Evolutionary conservation across 2,888 invertebrate species (phyloP).

Genomic region (Phalera bucephala): DNA sequence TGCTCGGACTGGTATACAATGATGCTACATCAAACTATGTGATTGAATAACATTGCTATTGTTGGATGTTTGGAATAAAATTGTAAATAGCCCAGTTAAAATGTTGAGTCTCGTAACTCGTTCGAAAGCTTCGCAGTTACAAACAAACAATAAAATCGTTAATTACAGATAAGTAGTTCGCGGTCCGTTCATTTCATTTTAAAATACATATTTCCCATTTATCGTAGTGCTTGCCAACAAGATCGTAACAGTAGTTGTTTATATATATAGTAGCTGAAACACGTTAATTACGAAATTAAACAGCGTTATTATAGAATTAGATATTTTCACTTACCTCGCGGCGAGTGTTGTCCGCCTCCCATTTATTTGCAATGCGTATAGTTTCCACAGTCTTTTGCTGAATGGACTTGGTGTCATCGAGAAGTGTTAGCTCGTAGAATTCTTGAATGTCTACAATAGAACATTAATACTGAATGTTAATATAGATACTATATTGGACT

Average conservation of each 20-base stretch:
- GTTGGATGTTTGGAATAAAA: conserved; percentile 15
- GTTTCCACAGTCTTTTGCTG: conserved; percentile 98
- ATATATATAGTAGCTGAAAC: conserved; percentile 2
- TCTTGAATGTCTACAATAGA: conserved; percentile 94
- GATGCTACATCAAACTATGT: background rate
- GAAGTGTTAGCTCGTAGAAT: conserved; percentile 97
- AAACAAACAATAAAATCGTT: conserved; percentile 5
- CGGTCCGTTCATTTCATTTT: background rate
- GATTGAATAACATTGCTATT: background rate
- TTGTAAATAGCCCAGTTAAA: conserved; percentile 23
- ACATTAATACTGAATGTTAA: background rate
- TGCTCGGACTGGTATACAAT: too few relatives aligned
- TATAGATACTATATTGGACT: too few relatives aligned
- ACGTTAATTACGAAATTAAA: conserved; percentile 4
- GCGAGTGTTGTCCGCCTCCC: conserved; percentile 86
- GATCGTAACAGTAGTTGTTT: background rate
- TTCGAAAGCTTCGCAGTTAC: conserved; percentile 8
- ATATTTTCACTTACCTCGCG: conserved; percentile 59
- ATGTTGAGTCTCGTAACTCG: conserved; percentile 9
- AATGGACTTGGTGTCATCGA: conserved; percentile 97
- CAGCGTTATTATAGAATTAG: background rate
- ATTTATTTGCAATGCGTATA: conserved; percentile 96
- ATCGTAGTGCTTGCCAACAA: conserved; percentile 1
- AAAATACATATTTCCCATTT: conserved; percentile 2
- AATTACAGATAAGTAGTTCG: conserved; percentile 5